These are phyloP conservation scores for Sebastes aleutianus DNA, from an alignment of 2,797 vertebrate genomes.

Conservation along the genomic window DNA sequence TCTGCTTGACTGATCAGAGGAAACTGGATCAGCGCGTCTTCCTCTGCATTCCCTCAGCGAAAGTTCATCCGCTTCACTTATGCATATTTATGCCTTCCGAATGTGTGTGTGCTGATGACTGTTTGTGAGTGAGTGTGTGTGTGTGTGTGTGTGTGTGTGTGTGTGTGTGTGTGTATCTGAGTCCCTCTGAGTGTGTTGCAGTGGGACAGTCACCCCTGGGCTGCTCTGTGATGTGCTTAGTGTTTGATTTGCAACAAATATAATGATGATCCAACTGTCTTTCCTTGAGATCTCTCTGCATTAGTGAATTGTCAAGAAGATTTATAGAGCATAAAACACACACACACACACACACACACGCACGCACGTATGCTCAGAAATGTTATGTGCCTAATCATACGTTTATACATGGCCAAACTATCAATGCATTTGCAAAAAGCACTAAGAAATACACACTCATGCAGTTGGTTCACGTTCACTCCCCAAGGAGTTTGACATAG, in stretches of 20 bases:
- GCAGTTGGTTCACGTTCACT: background rate
- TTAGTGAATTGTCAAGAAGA: background rate
- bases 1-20: conserved; percentile 59
- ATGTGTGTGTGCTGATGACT: background rate
- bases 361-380: background rate
- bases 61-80: conserved; percentile 55
- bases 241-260: conserved; percentile 24
- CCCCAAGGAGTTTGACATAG: background rate
- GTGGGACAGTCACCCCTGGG: conserved; percentile 11
- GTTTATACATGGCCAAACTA: background rate
- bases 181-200: background rate
- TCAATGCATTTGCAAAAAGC: background rate
- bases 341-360: background rate
- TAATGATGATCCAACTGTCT: conserved; percentile 6
- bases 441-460: background rate
- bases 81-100: conserved; percentile 40
- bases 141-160: background rate
- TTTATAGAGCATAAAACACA: background rate
- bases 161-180: background rate
- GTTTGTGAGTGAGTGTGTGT: background rate
- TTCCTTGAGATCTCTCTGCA: background rate
- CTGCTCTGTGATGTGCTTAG: conserved; percentile 5
- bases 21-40: conserved; percentile 69
- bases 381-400: background rate
- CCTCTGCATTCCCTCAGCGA: conserved; percentile 37